These are phyloP conservation scores for Myrmecophaga tridactyla DNA, from an alignment of 2,113 vertebrate species.

Conservation along the genomic window DNA sequence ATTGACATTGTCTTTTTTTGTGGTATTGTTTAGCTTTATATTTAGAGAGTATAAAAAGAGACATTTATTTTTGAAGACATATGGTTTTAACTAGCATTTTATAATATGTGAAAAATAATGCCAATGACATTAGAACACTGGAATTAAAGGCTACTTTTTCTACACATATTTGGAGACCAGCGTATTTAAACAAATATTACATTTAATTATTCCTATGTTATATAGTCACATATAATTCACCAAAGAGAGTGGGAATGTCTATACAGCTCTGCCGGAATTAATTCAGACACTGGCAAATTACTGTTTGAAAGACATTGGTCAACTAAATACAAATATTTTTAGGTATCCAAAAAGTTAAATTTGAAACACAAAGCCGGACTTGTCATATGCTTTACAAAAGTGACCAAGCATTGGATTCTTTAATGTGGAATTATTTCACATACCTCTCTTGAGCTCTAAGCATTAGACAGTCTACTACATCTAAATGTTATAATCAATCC, in stretches of 20 bases:
- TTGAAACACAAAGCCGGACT: not conserved
- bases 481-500: conserved; percentile 62
- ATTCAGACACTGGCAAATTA: conserved; percentile 12
- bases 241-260: not conserved
- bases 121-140: not conserved
- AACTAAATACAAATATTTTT: conserved; percentile 49
- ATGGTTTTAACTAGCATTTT: not conserved
- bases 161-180: not conserved
- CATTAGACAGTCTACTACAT: not conserved
- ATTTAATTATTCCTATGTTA: conserved; percentile 39
- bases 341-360: conserved; percentile 50
- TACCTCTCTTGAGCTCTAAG: conserved; percentile 23
- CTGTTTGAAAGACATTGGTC: conserved; percentile 19
- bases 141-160: not conserved
- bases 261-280: not conserved
- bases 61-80: not conserved
- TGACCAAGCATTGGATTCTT: not conserved
- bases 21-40: not conserved
- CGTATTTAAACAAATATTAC: not conserved
- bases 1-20: not conserved
- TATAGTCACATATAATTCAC: not conserved
- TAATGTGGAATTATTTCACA: conserved; percentile 46
- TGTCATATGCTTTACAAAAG: not conserved
- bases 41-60: not conserved
- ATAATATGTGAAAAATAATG: not conserved